phyloP scores from a whole-genome alignment of 1,140 invertebrate genomes.

The Steinernema feltiae region DNA sequence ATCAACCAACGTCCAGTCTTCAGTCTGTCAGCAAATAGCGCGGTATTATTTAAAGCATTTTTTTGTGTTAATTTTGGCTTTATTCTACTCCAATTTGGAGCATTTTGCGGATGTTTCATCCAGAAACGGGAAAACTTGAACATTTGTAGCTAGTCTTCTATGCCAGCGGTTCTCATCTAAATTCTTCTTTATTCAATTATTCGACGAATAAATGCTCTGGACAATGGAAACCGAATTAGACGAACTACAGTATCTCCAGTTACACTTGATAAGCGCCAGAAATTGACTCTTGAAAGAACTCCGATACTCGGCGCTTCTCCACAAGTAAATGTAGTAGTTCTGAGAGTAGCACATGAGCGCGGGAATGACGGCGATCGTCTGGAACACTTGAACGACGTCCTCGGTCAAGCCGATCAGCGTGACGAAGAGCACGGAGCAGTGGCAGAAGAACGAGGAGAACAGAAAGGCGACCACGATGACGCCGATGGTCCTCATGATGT shows the following conservation, averaged over 20 bases:
- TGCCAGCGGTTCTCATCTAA: too few relatives aligned
- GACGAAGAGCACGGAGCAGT: background rate
- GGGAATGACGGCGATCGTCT: background rate
- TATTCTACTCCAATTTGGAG: too few relatives aligned
- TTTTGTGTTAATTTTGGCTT: too few relatives aligned
- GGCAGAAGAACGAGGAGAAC: slow-evolving; percentile 3
- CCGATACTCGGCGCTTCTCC: slow-evolving; percentile 1
- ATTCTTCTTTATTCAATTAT: too few relatives aligned
- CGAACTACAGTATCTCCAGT: background rate
- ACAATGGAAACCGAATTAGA: background rate
- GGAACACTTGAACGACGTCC: background rate
- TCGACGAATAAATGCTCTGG: background rate
- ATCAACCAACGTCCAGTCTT: too few relatives aligned
- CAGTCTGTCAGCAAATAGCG: too few relatives aligned
- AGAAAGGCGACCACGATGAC: background rate
- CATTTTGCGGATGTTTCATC: too few relatives aligned
- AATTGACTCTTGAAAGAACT: background rate
- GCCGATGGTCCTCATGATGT: background rate
- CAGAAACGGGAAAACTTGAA: too few relatives aligned
- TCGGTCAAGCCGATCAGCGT: background rate
- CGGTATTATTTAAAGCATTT: too few relatives aligned
- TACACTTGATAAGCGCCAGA: background rate
- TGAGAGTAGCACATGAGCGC: background rate
- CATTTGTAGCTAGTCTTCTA: too few relatives aligned
- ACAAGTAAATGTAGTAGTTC: slow-evolving; percentile 4